Base-by-base conservation (phyloP, 2,113 vertebrate genomes). In the Chaetura pelagica region DNA sequence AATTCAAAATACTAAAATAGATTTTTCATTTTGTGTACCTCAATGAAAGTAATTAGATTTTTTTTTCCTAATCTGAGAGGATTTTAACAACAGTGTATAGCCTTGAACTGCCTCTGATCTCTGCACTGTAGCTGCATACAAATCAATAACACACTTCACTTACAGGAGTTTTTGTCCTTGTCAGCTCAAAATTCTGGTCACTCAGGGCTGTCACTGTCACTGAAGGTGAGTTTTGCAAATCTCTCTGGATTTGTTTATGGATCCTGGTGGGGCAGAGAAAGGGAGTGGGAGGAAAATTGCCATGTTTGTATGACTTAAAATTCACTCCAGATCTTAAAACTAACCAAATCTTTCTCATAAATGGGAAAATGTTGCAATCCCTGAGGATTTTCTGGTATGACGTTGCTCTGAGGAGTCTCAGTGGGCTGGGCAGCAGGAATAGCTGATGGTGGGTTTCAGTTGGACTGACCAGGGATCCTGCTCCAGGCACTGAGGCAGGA, bases 21-120 rank as follows among this genome's bases (percentile, higher is more conserved):
- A 77, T 76, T 83, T 96, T 91, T 92, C 55, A n/a, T 83, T 89
- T 89, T 95, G 40, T 59, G 80, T 82, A 85, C 83, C 52, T 94
- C 92, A 68, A 49, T 92, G 84, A 77, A 96, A 93, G 72, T 88
- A 90, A 97, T 96, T 92, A 93, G 64, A 42, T 75, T 67, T 94
- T 92, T 64, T 79, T 40, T 5, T 0, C 22, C 14, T 89, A 90
- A 95, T 93, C 89, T 84, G 83, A 90, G 81, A 90, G 66, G 90
- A 96, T 94, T 97, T 96, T 96, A 79, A 90, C 9, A 46, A 83
- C 35, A 81, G 64, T 10, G 69, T 55, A 68, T 59, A 94, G 79
- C 90, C 83, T 97, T 96, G 94, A 96, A 96, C 91, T 96, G 93
- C 73, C 77, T 35, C 93, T 90, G 94, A 95, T 96, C 93, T 96